Conservation (phyloP, 1,140 invertebrate genomes). For the Microplitis demolitor region DNA sequence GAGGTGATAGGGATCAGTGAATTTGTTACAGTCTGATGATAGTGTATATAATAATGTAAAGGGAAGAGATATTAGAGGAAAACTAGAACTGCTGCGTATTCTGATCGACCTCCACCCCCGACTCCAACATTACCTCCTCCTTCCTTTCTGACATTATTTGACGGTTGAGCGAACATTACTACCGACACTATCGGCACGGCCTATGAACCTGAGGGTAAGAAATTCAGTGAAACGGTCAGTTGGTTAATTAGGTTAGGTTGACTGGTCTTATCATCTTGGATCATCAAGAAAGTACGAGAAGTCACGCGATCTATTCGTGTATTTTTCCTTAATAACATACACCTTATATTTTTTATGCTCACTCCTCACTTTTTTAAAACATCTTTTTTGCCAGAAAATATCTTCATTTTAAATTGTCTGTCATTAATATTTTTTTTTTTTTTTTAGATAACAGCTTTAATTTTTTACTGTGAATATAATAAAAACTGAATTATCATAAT, state of each 20-base stretch:
- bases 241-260: conserved; percentile 43
- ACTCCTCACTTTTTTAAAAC: background rate
- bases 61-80: no score
- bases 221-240: conserved; percentile 29
- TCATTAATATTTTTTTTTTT: no score
- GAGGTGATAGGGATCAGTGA: conserved; percentile 1
- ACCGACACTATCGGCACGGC: background rate
- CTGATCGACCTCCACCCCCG: no score
- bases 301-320: conserved; percentile 38
- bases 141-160: background rate
- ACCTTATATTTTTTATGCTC: no score
- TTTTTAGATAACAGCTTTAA: no score
- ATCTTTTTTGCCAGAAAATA: background rate
- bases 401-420: no score
- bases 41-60: background rate
- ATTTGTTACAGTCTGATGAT: background rate
- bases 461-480: no score
- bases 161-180: conserved; percentile 6
- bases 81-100: no score
- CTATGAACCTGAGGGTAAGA: conserved; percentile 21
- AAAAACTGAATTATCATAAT: background rate
- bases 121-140: background rate
- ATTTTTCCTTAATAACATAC: background rate
- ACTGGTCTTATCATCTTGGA: conserved; percentile 36
- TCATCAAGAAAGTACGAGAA: conserved; percentile 28